Percentiles rank a stretch among this genome's conserved stretches.
Conservation (phyloP, 2,888 invertebrate species). For the Dioctria rufipes region DNA sequence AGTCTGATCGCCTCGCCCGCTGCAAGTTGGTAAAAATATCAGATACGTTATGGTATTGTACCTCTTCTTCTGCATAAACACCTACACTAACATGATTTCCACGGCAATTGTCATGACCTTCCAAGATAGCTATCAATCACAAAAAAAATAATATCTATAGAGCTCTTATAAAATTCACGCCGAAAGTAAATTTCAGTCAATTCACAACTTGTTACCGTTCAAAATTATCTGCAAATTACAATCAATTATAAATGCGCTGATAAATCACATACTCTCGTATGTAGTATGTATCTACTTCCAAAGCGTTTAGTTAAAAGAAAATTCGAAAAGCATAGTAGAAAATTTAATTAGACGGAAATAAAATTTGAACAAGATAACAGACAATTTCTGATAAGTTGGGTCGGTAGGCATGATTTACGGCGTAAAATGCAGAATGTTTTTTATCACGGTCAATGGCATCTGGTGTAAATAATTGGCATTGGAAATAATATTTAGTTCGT, state of each 20-base stretch:
- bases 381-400: neutral
- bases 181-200: neutral
- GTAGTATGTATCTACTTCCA: neutral
- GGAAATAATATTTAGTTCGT: neutral
- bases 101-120: no score
- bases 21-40: no score
- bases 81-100: no score
- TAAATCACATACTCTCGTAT: neutral
- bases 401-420: neutral
- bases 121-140: no score
- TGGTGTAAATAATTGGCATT: neutral
- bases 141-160: no score
- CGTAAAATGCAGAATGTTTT: neutral
- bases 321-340: neutral
- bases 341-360: neutral
- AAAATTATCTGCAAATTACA: neutral
- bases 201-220: neutral
- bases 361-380: neutral
- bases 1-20: no score
- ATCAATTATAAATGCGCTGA: neutral
- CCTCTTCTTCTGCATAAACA: no score
- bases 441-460: slow-evolving; percentile 13
- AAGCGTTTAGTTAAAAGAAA: neutral
- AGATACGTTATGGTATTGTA: no score
- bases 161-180: neutral